These are phyloP conservation scores for Lontra canadensis DNA, from an alignment of 2,113 vertebrate species.

Conservation along the genomic window DNA sequence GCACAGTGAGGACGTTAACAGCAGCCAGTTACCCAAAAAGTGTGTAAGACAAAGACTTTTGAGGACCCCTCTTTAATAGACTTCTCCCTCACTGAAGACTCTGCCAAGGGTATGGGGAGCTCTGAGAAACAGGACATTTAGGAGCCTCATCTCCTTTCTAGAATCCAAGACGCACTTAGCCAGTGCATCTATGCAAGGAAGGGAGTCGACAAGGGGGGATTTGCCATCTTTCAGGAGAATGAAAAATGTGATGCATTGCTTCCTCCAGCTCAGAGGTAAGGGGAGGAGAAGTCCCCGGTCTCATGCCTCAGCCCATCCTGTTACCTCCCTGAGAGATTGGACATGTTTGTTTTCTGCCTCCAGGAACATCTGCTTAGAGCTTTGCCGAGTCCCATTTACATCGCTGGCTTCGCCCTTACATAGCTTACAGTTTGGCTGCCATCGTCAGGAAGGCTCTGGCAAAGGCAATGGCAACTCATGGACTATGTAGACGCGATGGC, in stretches of 20 bases:
- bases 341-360: background rate
- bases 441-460: background rate
- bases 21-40: background rate
- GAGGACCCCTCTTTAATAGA: background rate
- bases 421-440: conserved; percentile 25
- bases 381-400: background rate
- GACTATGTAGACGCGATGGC: background rate
- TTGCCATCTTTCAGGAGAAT: background rate
- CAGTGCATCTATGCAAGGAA: background rate
- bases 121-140: background rate
- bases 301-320: background rate
- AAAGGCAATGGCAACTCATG: background rate
- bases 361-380: background rate
- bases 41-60: background rate
- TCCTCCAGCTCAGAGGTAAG: background rate
- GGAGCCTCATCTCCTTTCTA: background rate
- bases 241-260: background rate
- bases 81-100: background rate
- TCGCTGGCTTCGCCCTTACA: background rate
- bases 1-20: fast-evolving
- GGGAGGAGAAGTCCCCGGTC: background rate
- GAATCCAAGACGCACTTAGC: background rate
- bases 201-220: background rate
- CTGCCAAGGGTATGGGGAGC: background rate
- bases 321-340: background rate